These are phyloP conservation scores for Meta bourneti DNA, from an alignment of 2,888 invertebrate genomes.

Conservation along the genomic window DNA sequence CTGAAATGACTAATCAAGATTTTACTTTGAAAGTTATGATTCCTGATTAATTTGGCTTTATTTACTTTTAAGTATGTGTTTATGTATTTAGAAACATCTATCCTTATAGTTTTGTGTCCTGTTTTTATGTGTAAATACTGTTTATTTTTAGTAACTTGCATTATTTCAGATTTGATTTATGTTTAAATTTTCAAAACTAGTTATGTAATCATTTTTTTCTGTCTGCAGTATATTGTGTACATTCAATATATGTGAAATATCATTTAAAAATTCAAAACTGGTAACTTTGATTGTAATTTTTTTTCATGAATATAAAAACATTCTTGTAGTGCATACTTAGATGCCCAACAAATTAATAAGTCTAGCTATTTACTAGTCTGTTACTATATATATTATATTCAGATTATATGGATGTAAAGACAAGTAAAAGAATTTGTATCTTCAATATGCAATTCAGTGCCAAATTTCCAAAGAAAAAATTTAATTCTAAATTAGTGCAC, in stretches of 20 bases:
- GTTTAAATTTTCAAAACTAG: neutral
- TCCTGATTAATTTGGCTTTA: neutral
- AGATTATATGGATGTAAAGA: neutral
- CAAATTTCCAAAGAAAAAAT: slow-evolving; percentile 1
- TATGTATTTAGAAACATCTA: neutral
- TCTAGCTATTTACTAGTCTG: too few relatives aligned
- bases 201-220: neutral
- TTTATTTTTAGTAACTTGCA: neutral
- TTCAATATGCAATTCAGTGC: slow-evolving; percentile 2
- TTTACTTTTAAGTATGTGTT: neutral
- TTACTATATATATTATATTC: too few relatives aligned
- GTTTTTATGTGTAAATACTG: slow-evolving; percentile 3
- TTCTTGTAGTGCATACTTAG: neutral
- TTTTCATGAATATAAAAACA: neutral
- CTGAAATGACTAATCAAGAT: neutral
- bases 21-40: neutral
- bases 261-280: slow-evolving; percentile 36
- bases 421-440: neutral
- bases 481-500: too few relatives aligned
- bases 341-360: neutral
- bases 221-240: neutral
- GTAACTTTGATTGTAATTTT: neutral
- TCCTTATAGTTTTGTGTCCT: slow-evolving; percentile 10
- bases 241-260: neutral
- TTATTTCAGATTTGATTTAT: slow-evolving; percentile 23